A percentile compares a stretch with the other conserved stretches of the same genome.
phyloP scores from a whole-genome alignment of 2,113 vertebrate species.

The Natator depressus region DNA sequence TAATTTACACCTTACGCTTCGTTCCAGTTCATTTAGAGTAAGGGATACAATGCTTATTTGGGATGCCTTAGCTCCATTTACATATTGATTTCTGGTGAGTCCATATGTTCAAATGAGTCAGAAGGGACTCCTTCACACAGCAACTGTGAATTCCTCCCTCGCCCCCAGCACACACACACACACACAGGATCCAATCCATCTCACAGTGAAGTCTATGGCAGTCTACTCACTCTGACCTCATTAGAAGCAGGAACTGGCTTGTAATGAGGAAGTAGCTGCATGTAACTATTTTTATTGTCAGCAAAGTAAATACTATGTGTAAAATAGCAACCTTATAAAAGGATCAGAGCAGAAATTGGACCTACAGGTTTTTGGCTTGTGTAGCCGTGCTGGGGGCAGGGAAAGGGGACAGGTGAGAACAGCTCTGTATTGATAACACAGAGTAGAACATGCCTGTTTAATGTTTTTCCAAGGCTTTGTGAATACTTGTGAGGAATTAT shows the following conservation, averaged over 20 bases:
- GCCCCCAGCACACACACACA: neutral
- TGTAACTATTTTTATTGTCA: neutral
- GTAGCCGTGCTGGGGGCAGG: neutral
- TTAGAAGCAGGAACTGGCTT: neutral
- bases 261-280: neutral
- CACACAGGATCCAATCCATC: fast-evolving
- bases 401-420: neutral
- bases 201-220: neutral
- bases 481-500: neutral
- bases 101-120: neutral
- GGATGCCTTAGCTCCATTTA: neutral
- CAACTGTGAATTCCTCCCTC: no score
- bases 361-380: neutral
- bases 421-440: neutral
- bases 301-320: neutral
- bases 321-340: neutral
- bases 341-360: neutral
- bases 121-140: neutral
- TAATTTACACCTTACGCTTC: neutral
- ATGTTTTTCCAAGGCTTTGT: neutral
- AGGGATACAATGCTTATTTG: neutral
- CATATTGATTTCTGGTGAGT: neutral
- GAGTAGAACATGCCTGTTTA: neutral
- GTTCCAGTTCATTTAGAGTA: neutral
- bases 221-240: neutral